These are phyloP conservation scores for Garrulus glandarius DNA, from an alignment of 2,797 vertebrate species.

Conservation along the genomic window DNA sequence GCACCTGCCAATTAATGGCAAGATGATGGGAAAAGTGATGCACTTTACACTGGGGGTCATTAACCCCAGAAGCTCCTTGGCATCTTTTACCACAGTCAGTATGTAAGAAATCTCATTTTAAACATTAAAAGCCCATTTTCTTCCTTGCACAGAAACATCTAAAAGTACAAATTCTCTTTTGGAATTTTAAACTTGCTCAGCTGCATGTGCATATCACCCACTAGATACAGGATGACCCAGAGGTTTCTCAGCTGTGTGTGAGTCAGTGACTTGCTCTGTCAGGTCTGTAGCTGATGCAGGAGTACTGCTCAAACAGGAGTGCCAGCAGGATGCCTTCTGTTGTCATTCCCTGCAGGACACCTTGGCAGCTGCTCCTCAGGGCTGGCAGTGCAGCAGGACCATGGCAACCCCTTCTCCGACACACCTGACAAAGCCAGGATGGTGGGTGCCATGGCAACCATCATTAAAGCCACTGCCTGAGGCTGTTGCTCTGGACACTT, in stretches of 20 bases:
- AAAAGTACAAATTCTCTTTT: neutral
- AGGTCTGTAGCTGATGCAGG: neutral
- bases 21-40: neutral
- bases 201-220: neutral
- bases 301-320: neutral
- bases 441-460: neutral
- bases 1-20: neutral
- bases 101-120: neutral
- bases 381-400: neutral
- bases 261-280: neutral
- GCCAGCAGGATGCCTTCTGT: neutral
- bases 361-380: neutral
- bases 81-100: neutral
- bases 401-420: fast-evolving
- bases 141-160: neutral
- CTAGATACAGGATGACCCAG: neutral
- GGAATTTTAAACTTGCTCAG: neutral
- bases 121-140: neutral
- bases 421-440: neutral
- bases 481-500: neutral
- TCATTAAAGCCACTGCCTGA: fast-evolving
- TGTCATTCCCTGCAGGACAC: neutral
- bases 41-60: neutral
- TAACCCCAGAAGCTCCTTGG: neutral
- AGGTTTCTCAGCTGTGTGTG: neutral